These are phyloP conservation scores for Panagrolaimus sp. DNA, from an alignment of 1,140 invertebrate genomes.

Conservation along the genomic window DNA sequence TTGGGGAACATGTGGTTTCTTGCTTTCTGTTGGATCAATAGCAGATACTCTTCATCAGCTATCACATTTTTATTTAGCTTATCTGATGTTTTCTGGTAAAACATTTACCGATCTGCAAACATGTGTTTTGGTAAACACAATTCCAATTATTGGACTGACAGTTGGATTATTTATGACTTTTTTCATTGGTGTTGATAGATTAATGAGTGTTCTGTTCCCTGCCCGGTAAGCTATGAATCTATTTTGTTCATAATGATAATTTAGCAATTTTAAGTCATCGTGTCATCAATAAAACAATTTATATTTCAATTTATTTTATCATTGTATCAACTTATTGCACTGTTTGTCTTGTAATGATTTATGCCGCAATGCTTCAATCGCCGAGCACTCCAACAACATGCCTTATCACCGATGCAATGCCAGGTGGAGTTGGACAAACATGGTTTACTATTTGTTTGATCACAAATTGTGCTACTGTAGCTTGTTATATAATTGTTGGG, in stretches of 20 bases:
- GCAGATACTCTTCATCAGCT: background rate
- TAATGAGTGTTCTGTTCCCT: background rate
- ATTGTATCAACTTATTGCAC: background rate
- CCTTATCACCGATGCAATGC: background rate
- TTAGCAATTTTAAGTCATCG: background rate
- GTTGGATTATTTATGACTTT: background rate
- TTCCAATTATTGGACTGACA: background rate
- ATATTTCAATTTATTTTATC: background rate
- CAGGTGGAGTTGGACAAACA: background rate
- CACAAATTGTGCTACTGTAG: background rate
- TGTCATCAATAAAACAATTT: background rate
- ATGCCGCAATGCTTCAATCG: background rate
- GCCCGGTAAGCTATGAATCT: background rate
- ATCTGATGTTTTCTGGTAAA: background rate
- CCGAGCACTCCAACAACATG: background rate
- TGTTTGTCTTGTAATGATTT: background rate
- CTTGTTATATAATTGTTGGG: conserved; percentile 7
- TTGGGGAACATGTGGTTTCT: background rate
- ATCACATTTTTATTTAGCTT: background rate
- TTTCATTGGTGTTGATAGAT: background rate
- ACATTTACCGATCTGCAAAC: background rate
- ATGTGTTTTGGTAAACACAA: conserved; percentile 6
- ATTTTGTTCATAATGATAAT: too few relatives aligned
- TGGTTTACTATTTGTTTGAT: conserved; percentile 4
- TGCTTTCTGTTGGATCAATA: background rate